Conservation (phyloP, 2,888 invertebrate species). For the Antheraea assamensis region DNA sequence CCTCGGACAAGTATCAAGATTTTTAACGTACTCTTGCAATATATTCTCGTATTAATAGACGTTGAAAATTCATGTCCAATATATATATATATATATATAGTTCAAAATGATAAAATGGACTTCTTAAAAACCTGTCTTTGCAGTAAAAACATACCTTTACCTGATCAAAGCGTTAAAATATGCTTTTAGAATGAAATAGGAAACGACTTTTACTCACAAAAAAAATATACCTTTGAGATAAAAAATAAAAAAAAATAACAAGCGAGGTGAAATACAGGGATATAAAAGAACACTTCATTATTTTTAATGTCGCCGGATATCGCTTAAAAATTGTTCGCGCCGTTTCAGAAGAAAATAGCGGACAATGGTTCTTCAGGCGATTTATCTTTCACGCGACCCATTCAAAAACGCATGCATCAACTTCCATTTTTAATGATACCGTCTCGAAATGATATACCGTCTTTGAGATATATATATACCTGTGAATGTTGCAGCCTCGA, state of each 20-base stretch:
- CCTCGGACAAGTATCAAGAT: neutral
- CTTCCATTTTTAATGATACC: constrained; percentile 40
- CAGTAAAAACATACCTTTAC: neutral
- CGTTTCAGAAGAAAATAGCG: constrained; percentile 17
- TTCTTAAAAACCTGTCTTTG: neutral
- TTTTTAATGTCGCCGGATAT: constrained; percentile 12
- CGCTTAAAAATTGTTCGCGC: constrained; percentile 2
- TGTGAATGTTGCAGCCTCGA: neutral
- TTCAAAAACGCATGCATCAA: constrained; percentile 38
- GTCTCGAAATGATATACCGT: constrained; percentile 18
- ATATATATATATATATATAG: neutral
- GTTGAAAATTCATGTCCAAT: neutral
- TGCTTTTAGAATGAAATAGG: neutral
- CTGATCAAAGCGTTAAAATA: neutral
- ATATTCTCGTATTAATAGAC: neutral
- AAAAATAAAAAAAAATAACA: constrained; percentile 3
- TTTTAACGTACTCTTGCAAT: neutral
- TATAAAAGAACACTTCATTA: constrained; percentile 3
- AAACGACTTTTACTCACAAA: neutral
- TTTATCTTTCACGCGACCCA: constrained; percentile 28
- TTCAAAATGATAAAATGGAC: neutral
- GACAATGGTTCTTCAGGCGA: constrained; percentile 27
- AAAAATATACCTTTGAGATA: constrained; percentile 2
- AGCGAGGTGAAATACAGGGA: neutral
- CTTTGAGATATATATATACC: neutral